phyloP scores from a whole-genome alignment of 2,797 vertebrate genomes.

The Pseudocheirus occidentalis region DNA sequence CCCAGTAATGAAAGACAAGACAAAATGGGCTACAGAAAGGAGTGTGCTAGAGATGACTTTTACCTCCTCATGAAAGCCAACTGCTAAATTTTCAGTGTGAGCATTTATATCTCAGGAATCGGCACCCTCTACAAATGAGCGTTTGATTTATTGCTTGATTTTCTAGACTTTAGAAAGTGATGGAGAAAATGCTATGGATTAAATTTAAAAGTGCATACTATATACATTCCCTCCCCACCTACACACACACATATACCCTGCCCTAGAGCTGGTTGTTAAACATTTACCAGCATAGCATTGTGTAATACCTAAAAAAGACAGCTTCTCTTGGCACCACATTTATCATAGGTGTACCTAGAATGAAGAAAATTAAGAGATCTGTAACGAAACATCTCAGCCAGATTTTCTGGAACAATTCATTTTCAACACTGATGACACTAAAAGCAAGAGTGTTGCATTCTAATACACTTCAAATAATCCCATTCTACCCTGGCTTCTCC shows the following conservation, averaged over 20 bases:
- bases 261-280: background rate
- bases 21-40: background rate
- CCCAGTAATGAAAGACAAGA: background rate
- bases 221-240: background rate
- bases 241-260: no score
- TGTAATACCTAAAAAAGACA: background rate
- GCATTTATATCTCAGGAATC: background rate
- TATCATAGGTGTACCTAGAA: background rate
- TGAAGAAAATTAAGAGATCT: background rate
- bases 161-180: background rate
- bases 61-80: background rate
- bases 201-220: background rate
- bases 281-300: background rate
- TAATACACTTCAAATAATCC: background rate
- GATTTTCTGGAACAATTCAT: background rate
- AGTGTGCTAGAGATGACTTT: background rate
- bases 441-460: background rate
- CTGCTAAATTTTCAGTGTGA: background rate
- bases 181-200: background rate
- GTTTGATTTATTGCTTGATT: background rate
- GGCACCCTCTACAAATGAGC: background rate
- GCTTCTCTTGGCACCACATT: background rate
- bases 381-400: background rate
- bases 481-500: background rate
- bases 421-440: background rate